Evolutionary conservation across 2,888 invertebrate genomes (phyloP), one percentile per base, ranked within the genome.

Genomic region (Megamerina dolium): DNA sequence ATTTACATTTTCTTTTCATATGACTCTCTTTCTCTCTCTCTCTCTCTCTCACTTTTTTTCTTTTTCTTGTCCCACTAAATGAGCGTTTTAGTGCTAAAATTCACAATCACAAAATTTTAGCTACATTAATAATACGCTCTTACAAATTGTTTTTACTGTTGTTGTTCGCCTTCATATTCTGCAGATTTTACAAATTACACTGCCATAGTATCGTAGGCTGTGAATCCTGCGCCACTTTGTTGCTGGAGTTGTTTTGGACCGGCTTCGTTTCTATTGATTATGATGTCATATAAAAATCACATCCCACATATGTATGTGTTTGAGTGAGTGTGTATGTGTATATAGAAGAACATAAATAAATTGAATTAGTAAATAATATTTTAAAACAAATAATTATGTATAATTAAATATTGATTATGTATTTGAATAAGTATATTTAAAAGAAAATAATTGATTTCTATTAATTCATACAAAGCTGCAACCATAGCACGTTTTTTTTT

Each of bases 151-250:
- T 18, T 21, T 16, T 23, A 21, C 27, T 33, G 33, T 40, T 40
- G 40, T 40, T 34, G 40, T 40, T n/a, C n/a, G n/a, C n/a, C n/a
- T n/a, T n/a, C n/a, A n/a, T n/a, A n/a, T 20, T 10, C 33, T 41
- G 13, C 35, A 34, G 21, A 37, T 55, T 59, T 84, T 87, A 90
- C 83, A 90, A 81, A 80, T 91, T 90, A 91, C 88, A 91, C 90
- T 89, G 91, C 91, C 89, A 91, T 87, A 87, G 90, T 90, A 89
- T 91, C 89, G 88, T 90, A 90, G 87, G 91, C 86, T 88, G 90
- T 87, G 88, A 89, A 85, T 86, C 89, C 88, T 78, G 83, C 79
- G 80, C 81, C 74, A 62, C 66, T 68, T 70, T 70, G 76, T 83
- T 72, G 72, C 82, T 85, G 82, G 74, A 74, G 74, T 73, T 76